phyloP scores from a whole-genome alignment of 2,888 invertebrate genomes.

The Eilema caniola region DNA sequence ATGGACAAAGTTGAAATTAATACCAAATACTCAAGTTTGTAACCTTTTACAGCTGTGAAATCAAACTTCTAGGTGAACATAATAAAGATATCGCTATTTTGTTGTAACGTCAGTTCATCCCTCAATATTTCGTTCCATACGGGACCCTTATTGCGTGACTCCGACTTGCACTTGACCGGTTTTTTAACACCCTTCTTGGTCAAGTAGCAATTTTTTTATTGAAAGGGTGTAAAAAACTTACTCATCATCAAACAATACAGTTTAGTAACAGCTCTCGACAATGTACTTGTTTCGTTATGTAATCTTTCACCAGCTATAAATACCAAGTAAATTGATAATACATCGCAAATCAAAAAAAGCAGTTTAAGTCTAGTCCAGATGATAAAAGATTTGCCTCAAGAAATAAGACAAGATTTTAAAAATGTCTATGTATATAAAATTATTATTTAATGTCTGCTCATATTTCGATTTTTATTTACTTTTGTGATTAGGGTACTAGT shows the following conservation, averaged over 20 bases:
- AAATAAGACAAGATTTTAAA: neutral
- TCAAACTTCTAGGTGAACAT: too few relatives aligned
- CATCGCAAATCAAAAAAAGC: neutral
- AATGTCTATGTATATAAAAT: neutral
- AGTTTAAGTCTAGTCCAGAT: neutral
- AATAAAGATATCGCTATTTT: too few relatives aligned
- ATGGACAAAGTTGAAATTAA: too few relatives aligned
- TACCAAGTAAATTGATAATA: slow-evolving; percentile 4
- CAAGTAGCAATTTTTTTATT: too few relatives aligned
- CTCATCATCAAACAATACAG: neutral
- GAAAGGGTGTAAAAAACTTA: too few relatives aligned
- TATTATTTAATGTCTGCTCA: neutral
- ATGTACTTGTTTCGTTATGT: neutral
- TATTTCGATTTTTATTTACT: neutral
- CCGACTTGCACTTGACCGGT: too few relatives aligned
- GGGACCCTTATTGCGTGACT: too few relatives aligned
- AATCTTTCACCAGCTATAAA: slow-evolving; percentile 14
- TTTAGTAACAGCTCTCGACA: neutral
- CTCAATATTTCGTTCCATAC: too few relatives aligned
- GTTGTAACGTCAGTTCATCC: too few relatives aligned
- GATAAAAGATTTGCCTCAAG: neutral
- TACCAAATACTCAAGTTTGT: too few relatives aligned
- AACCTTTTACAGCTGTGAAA: too few relatives aligned
- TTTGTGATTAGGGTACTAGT: neutral
- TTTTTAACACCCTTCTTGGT: too few relatives aligned